Base-by-base conservation (phyloP, 2,888 invertebrate species). In the Caenorhabditis sp. region DNA sequence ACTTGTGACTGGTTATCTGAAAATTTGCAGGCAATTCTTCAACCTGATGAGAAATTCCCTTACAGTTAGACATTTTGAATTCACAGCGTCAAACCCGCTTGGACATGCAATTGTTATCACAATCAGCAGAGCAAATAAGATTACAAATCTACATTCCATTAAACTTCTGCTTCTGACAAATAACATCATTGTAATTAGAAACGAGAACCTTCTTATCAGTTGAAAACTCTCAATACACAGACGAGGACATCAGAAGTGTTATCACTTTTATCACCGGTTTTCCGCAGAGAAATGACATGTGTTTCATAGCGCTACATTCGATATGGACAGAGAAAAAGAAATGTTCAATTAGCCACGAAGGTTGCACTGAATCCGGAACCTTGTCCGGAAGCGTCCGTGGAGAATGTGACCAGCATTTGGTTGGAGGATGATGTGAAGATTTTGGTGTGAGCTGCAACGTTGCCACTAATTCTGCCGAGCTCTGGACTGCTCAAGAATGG, bases 371-470 rank as follows among this genome's bases (percentile, higher is more conserved):
- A 81, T 53, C 81, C 81, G 3, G 76, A 64, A 11, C 18, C 62
- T 60, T 77, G 72, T 28, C 71, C 78, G 58, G 61, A 62, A 11
- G 82, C 62, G 47, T 82, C 82, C 3, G 78, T 62, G n/a, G 68
- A 44, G 51, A 82, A 82, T 2, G 72, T 62, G 50, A 82, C 72
- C 4, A 78, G 64, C 78, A 82, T 78, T 18, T 65, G 58, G 26
- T 82, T 77, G 0, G 77, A 61, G 0, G 72, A 56, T 0, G 82
- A 82, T n/a, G 61, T 44, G 35, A 51, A 82, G 3, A 44, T 60
- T 44, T 78, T 68, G 2, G 32, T 11, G 28, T 71, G 60, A 2
- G 76, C 64, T 15, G 55, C 56, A 32, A 50, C 61, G 20, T 28
- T 55, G 18, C 82, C 82, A 40, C 78, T 82, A 37, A 82, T 18